phyloP scores from a whole-genome alignment of 2,888 invertebrate genomes.

The Pollenia labialis region DNA sequence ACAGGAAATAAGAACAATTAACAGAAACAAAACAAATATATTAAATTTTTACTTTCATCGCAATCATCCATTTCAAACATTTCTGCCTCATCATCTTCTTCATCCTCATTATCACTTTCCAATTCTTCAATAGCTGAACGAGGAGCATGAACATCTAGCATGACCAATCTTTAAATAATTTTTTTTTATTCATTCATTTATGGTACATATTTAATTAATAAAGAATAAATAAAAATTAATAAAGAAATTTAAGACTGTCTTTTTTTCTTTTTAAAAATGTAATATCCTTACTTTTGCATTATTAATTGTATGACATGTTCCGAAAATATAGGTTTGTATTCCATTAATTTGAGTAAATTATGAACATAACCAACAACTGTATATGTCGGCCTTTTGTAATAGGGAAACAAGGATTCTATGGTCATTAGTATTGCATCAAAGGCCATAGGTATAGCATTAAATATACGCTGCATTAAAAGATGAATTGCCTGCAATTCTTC shows the following conservation, averaged over 20 bases:
- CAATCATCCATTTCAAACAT: slow-evolving; percentile 82
- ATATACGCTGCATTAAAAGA: slow-evolving; percentile 83
- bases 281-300: slow-evolving; percentile 88
- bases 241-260: no score
- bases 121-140: slow-evolving; percentile 86
- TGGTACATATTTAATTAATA: no score
- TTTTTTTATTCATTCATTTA: no score
- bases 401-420: slow-evolving; percentile 89
- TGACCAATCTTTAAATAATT: slow-evolving; percentile 88
- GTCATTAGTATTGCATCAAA: slow-evolving; percentile 88
- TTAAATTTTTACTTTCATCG: slow-evolving; percentile 71
- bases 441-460: slow-evolving; percentile 86
- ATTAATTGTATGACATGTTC: slow-evolving; percentile 90
- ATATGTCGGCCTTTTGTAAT: slow-evolving; percentile 88
- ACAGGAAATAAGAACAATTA: background rate
- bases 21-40: background rate
- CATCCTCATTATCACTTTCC: slow-evolving; percentile 84
- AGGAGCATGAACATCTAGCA: slow-evolving; percentile 89
- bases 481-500: slow-evolving; percentile 88
- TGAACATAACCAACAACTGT: slow-evolving; percentile 90
- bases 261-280: slow-evolving; percentile 3
- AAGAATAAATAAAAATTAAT: no score
- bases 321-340: slow-evolving; percentile 89
- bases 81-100: slow-evolving; percentile 81
- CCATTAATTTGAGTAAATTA: slow-evolving; percentile 90